Evolutionary conservation across 2,113 vertebrate genomes (phyloP), one percentile per base, ranked within the genome.

Genomic region (Saguinus midas): DNA sequence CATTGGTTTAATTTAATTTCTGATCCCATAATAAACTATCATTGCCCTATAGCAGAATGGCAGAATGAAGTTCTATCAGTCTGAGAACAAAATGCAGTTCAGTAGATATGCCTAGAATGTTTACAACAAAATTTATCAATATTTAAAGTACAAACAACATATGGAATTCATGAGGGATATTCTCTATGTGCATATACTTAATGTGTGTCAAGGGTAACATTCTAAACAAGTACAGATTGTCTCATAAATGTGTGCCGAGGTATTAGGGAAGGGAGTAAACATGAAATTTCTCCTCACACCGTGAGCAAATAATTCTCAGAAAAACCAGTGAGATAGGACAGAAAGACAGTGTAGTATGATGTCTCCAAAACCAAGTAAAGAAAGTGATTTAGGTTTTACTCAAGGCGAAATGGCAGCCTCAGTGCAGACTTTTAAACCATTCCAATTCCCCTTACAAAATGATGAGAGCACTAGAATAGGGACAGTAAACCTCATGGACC

Each of bases 1-100:
- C 27, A 50, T 11, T 89, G 35, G 48, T 76, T 91, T 95, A 43
- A 76, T 94, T 90, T 96, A 85, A 89, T 79, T 95, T 89, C 58
- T 92, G 73, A 80, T 43, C 64, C 23, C 72, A 2, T 79, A 82
- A 89, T 91, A 91, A 72, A 89, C 61, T 43, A 68, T 58, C 18
- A 72, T 18, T 89, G 4, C 45, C 68, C 72, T 55, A 48, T 73
- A 81, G 35, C 57, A 78, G 43, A 48, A 78, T 70, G 66, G n/a
- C 25, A 45, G 55, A 76, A 80, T 81, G 43, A 85, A 70, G 43
- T 88, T 83, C 25, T 83, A 20, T 70, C 90, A 83, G 21, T 45
- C 32, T 37, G n/a, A 91, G 27, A 91, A 68, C 37, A 80, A n/a
- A 85, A 72, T 52, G 14, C 23, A 79, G 35, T 80, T 82, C 32